Evolutionary conservation across 2,797 vertebrate species (phyloP), one percentile per base, ranked within the genome.

Genomic region (Girardinus metallicus): DNA sequence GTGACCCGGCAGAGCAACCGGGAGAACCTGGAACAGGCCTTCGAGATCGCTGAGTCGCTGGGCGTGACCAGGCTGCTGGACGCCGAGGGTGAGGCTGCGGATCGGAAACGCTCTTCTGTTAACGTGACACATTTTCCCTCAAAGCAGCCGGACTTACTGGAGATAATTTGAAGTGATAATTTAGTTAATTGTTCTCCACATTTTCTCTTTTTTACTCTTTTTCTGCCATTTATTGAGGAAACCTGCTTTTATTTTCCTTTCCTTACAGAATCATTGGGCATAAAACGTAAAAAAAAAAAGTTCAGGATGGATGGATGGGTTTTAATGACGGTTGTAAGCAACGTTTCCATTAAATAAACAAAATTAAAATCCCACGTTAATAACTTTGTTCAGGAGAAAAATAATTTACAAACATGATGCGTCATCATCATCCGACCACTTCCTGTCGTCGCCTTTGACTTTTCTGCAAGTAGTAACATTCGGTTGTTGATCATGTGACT

Each of bases 11-110:
- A 99, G 92, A 97, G 97, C 60, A 99, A 97, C 95, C 94, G 95
- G 46, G 98, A 99, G 76, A 99, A 99, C 93, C 96, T 99, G 68
- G 98, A 99, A 86, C 99, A 99, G 90, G 99, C 99, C 82, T 99
- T 99, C 0, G 97, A 99, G 94, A 98, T 99, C 2, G 98, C 98
- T 0, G 99, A 99, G 94, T 97, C 96, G 53, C 93, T 99, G 23
- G 99, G 99, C 0, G 98, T 99, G 73, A 99, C 99, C 0, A 95
- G 97, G 75, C 96, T 99, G 88, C 93, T 99, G 92, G 99, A 99
- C n/a, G 96, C 98, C 0, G 99, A 99, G 96, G 99, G 99, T 99
- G 89, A 93, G 92, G 71, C 18, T 0, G 4, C 76, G 47, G 0
- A 73, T 47, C 57, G 43, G 9, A 72, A 71, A 9, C 1, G 7